Percentiles rank a stretch among this genome's conserved stretches.
Evolutionary conservation across 2,113 vertebrate genomes (phyloP).

Genomic region (Mungos mungo): DNA sequence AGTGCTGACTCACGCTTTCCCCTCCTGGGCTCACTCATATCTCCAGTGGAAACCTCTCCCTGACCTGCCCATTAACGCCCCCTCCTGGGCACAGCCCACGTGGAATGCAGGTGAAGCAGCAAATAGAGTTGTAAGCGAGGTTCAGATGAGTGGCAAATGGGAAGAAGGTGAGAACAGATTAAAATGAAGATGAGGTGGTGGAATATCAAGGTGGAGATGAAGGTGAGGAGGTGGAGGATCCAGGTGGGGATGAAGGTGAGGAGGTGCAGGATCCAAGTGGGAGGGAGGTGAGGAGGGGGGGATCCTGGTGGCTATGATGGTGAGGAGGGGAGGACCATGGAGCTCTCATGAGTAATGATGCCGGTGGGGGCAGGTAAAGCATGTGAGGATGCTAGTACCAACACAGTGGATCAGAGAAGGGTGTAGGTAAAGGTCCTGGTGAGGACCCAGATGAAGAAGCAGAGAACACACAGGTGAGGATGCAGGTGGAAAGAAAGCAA

Average conservation of each 20-base stretch:
- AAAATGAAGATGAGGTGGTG: neutral
- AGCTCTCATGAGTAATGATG: too few relatives aligned
- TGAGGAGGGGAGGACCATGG: too few relatives aligned
- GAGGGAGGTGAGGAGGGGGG: rapidly evolving
- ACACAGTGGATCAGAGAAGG: neutral
- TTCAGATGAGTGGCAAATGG: too few relatives aligned
- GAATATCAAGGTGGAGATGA: too few relatives aligned
- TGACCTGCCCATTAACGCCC: neutral
- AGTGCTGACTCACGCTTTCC: neutral
- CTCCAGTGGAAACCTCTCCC: neutral
- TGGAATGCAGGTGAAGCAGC: neutral
- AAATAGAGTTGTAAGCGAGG: neutral
- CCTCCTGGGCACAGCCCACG: neutral
- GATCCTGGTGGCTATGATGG: too few relatives aligned
- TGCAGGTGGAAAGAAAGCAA: neutral
- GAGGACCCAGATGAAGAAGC: neutral
- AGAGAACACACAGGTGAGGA: neutral
- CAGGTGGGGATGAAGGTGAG: too few relatives aligned
- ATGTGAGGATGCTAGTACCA: too few relatives aligned
- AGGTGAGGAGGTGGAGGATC: too few relatives aligned
- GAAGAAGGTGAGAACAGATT: neutral
- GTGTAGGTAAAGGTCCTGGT: neutral
- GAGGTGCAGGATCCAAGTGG: neutral
- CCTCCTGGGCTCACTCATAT: neutral
- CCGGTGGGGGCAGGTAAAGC: neutral